Evolutionary conservation across 2,113 vertebrate genomes (phyloP).

Genomic region (Actenoides lindsayi): DNA sequence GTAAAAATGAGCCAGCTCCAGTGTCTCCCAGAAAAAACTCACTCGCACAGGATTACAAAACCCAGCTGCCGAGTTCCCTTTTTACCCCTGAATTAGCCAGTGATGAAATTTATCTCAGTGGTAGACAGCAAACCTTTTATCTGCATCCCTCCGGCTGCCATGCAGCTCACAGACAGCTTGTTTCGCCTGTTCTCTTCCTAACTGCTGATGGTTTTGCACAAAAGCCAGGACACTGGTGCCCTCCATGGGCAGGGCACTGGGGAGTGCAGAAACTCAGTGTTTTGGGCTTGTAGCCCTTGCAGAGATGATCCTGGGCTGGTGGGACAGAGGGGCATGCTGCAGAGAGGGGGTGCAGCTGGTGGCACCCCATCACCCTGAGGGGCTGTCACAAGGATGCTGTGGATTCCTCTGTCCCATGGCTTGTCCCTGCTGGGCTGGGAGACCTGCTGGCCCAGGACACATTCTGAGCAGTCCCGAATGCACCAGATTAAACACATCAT

Average conservation of each 20-base stretch:
- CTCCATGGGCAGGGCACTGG: neutral
- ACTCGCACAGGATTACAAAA: neutral
- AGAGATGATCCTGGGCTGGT: neutral
- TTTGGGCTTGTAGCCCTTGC: neutral
- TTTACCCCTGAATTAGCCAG: constrained; percentile 20
- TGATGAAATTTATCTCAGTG: neutral
- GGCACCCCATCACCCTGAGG: fast-evolving
- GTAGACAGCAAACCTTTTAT: constrained; percentile 38
- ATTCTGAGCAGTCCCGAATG: neutral
- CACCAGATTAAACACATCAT: fast-evolving
- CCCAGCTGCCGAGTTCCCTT: neutral
- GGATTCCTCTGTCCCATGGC: fast-evolving
- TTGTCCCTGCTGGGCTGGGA: neutral
- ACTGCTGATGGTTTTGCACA: neutral
- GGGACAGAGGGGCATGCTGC: neutral
- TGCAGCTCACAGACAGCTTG: neutral
- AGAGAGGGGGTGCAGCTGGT: fast-evolving
- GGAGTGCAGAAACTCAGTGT: neutral
- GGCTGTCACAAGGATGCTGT: neutral
- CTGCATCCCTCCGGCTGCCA: neutral
- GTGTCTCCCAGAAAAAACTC: constrained; percentile 24
- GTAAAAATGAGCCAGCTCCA: constrained; percentile 44
- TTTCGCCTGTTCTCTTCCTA: neutral
- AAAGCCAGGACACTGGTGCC: neutral
- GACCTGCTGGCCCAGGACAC: neutral